These are phyloP conservation scores for Calephelis virginiensis DNA, from an alignment of 1,140 invertebrate species.

Conservation along the genomic window DNA sequence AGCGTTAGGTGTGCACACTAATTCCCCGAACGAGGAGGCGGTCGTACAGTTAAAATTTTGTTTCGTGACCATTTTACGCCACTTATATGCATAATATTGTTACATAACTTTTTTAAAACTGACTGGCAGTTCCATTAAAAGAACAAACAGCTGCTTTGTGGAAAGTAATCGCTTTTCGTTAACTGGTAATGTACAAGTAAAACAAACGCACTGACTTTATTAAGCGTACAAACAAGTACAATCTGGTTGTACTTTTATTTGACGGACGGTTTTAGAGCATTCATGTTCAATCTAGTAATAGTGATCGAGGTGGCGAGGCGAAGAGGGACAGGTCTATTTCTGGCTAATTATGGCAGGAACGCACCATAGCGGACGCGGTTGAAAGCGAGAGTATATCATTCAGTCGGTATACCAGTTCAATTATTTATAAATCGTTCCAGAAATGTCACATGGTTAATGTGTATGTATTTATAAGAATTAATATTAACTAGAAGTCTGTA, in stretches of 20 bases:
- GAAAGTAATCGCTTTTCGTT: neutral
- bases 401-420: conserved; percentile 23
- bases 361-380: conserved; percentile 35
- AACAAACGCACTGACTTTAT: neutral
- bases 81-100: no score
- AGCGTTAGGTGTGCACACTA: no score
- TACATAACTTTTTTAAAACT: no score
- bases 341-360: conserved; percentile 50
- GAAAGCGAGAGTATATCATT: conserved; percentile 31
- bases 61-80: no score
- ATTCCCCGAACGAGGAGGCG: no score
- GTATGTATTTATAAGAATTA: conserved; percentile 1
- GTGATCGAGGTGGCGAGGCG: conserved; percentile 16
- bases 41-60: no score
- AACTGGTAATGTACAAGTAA: neutral
- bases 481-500: no score
- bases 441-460: conserved; percentile 20
- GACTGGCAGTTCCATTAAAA: no score
- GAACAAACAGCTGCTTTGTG: neutral
- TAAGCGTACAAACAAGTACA: neutral
- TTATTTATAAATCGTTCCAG: conserved; percentile 24
- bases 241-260: neutral
- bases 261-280: neutral
- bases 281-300: neutral
- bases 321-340: conserved; percentile 51